Percentiles rank a stretch among this genome's conserved stretches.
Conservation (phyloP, 2,888 invertebrate species). For the Polietes domitor region DNA sequence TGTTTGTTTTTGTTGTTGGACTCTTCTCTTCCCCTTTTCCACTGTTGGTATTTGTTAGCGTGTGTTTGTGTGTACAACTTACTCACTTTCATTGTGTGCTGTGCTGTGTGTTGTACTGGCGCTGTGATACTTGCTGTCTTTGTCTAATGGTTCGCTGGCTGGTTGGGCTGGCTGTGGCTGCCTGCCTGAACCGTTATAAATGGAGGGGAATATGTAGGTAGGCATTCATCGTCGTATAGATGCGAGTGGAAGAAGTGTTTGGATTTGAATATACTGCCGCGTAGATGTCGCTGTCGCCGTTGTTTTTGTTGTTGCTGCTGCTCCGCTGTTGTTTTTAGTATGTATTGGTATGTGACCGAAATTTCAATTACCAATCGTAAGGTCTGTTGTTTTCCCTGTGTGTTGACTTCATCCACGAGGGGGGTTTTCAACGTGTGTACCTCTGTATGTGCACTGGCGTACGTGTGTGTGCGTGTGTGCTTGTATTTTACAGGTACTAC, state of each 20-base stretch:
- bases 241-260: slow-evolving; percentile 1
- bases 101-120: slow-evolving; percentile 4
- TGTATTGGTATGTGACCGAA: slow-evolving; percentile 79
- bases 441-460: slow-evolving; percentile 32
- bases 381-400: slow-evolving; percentile 51
- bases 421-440: slow-evolving; percentile 12
- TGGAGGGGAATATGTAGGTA: slow-evolving; percentile 50
- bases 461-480: slow-evolving; percentile 36
- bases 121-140: slow-evolving; percentile 67
- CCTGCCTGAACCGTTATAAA: slow-evolving; percentile 64
- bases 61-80: slow-evolving; percentile 9
- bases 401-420: slow-evolving; percentile 56
- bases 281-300: slow-evolving; percentile 56
- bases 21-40: slow-evolving; percentile 8
- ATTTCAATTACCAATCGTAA: slow-evolving; percentile 76
- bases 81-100: slow-evolving; percentile 40
- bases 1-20: slow-evolving; percentile 8
- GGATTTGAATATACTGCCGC: slow-evolving; percentile 37
- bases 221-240: background rate
- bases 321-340: slow-evolving; percentile 44
- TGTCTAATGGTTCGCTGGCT: slow-evolving; percentile 61
- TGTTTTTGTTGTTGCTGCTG: slow-evolving; percentile 54
- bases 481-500: slow-evolving; percentile 54
- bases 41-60: background rate
- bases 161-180: slow-evolving; percentile 5